Conservation (phyloP, 2,113 vertebrate species). For the Jaculus jaculus region DNA sequence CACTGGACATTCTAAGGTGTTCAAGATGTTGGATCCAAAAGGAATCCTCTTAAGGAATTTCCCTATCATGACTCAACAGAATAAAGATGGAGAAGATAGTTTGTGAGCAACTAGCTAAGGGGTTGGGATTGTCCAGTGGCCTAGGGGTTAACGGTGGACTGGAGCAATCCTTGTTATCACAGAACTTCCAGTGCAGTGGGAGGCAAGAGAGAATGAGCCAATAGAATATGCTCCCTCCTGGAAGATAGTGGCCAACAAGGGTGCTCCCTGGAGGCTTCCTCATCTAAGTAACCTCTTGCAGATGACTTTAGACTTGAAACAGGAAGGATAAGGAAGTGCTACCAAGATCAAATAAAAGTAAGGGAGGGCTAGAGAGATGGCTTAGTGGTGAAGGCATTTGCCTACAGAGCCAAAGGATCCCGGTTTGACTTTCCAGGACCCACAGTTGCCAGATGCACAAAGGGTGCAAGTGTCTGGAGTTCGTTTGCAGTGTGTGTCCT, state of each 20-base stretch:
- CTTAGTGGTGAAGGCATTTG: no score
- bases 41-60: neutral
- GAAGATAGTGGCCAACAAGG: neutral
- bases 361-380: no score
- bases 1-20: neutral
- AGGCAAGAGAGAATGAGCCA: neutral
- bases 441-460: no score
- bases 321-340: neutral
- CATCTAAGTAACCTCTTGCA: neutral
- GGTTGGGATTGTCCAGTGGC: neutral
- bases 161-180: neutral
- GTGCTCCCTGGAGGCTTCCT: neutral
- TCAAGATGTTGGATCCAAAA: neutral
- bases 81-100: neutral
- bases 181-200: neutral
- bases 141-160: neutral
- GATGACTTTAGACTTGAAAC: neutral
- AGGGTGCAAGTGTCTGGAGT: no score
- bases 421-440: no score
- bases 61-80: neutral
- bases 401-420: no score
- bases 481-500: no score
- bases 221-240: neutral
- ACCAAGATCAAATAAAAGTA: neutral
- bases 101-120: neutral